Evolutionary conservation across 2,888 invertebrate species (phyloP), one percentile per base, ranked within the genome.

Genomic region (Pomacea canaliculata): DNA sequence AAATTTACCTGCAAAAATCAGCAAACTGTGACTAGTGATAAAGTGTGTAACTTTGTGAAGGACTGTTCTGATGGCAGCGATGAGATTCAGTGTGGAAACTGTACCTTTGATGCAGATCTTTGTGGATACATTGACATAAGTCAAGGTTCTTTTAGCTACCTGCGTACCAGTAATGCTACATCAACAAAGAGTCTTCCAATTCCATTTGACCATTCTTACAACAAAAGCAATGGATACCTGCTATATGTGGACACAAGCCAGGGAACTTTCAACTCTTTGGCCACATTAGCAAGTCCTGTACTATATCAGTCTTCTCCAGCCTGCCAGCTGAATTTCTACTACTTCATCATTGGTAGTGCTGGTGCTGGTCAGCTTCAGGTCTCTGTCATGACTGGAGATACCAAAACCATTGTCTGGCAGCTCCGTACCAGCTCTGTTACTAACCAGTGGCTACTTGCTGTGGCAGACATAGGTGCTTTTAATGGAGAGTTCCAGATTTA

Each of bases 241-340:
- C 92, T 95, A 82, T 94, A 93, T 83, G 94, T 95, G 49, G 94
- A 95, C 85, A 95, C 74, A 68, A 74, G 69, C 59, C 74, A 74
- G 73, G 85, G 86, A 7, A 27, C 48, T 0, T 23, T 62, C 48
- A 80, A 78, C 60, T 65, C 82, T 9, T 48, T 71, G 48, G 88
- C 88, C 9, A 78, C 74, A 0, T 78, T 88, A 1, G 70, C 78
- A 71, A 86, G 85, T 59, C 84, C 86, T 37, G 62, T 76, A 1
- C 77, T 89, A 10, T 80, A 83, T 13, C 83, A 93, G 74, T 96
- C 95, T 89, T 94, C 94, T 85, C 94, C 95, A 83, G 95, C 96
- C 23, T 98, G 98, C 89, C 95, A 95, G 92, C 77, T 87, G 56
- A 67, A 77, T 37, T 81, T 81, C 65, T 81, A 76, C 73, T 81